phyloP scores from a whole-genome alignment of 2,797 vertebrate species.

The Fringilla coelebs region DNA sequence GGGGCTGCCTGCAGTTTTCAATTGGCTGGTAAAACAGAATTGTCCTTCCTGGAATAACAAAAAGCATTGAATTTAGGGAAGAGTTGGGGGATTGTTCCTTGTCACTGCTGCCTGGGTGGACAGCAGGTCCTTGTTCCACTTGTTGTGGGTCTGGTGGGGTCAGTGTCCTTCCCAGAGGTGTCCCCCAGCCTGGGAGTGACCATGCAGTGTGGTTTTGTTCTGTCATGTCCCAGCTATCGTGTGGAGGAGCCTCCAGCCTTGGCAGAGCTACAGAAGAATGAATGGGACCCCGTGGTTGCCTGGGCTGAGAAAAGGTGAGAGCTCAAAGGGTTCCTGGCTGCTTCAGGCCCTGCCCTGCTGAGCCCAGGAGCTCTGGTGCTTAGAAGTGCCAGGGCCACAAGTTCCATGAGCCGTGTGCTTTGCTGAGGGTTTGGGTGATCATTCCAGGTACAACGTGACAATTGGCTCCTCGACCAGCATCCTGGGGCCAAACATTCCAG shows the following conservation, averaged over 20 bases:
- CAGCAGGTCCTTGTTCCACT: background rate
- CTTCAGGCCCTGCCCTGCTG: background rate
- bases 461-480: constrained; percentile 91
- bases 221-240: constrained; percentile 84
- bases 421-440: background rate
- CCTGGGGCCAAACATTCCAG: constrained; percentile 88
- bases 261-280: constrained; percentile 92
- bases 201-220: constrained; percentile 1
- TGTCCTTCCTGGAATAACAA: background rate
- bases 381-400: background rate
- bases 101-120: background rate
- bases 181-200: background rate
- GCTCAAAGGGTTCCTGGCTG: background rate
- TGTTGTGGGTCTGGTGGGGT: background rate
- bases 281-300: constrained; percentile 91
- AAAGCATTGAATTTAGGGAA: background rate
- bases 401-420: background rate
- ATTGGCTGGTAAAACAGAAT: background rate
- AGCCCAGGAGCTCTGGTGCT: background rate
- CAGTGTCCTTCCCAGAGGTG: background rate
- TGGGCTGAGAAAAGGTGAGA: constrained; percentile 92
- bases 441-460: constrained; percentile 83
- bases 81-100: background rate
- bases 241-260: constrained; percentile 90
- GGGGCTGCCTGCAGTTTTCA: background rate